These are phyloP conservation scores for Oncorhynchus kisutch DNA, from an alignment of 2,113 vertebrate species.

Conservation along the genomic window DNA sequence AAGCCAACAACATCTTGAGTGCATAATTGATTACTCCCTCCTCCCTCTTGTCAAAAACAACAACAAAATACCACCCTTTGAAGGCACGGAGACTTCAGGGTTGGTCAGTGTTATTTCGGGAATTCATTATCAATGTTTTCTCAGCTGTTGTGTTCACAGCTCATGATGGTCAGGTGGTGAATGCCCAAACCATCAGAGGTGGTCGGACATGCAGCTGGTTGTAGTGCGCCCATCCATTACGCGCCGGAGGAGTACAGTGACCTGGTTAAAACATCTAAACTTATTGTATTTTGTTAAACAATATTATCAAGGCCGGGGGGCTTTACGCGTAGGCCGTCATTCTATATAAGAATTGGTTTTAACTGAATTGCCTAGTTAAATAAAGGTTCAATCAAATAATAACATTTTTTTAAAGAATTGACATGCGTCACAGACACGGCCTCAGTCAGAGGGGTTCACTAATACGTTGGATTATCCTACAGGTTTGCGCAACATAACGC, in stretches of 20 bases:
- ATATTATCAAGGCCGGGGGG: not conserved
- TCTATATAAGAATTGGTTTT: too few relatives aligned
- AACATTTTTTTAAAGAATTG: too few relatives aligned
- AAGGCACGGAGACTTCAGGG: not conserved
- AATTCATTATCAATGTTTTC: not conserved
- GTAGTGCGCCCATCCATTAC: not conserved
- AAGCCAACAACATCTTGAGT: not conserved
- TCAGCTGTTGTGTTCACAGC: not conserved
- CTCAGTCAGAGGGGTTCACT: not conserved
- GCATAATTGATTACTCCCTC: not conserved
- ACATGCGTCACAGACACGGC: not conserved
- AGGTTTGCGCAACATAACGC: not conserved
- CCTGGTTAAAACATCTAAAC: not conserved
- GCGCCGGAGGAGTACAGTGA: not conserved
- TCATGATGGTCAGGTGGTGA: not conserved
- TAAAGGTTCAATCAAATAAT: too few relatives aligned
- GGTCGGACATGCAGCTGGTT: not conserved
- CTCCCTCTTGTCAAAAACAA: not conserved
- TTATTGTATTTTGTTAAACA: slow-evolving; percentile 14
- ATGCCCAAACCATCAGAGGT: not conserved
- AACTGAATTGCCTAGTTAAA: too few relatives aligned
- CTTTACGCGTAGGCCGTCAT: too few relatives aligned
- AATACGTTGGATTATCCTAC: slow-evolving; percentile 7
- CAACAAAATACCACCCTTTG: not conserved
- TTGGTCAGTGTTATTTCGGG: not conserved